phyloP scores from a whole-genome alignment of 2,888 invertebrate species.

The Chalcis sispes region DNA sequence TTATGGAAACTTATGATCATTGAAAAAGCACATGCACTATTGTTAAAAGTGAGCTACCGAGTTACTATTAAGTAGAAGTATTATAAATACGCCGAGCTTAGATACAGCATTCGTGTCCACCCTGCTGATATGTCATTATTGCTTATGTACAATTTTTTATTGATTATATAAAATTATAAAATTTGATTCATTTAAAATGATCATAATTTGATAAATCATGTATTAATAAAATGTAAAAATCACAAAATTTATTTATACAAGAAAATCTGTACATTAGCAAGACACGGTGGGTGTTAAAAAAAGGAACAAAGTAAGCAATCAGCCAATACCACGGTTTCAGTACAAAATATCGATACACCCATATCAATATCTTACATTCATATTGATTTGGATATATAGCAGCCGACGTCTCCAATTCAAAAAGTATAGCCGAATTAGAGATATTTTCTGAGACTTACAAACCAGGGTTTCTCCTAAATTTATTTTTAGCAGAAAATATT shows the following conservation, averaged over 20 bases:
- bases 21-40: conserved; percentile 74
- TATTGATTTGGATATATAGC: conserved; percentile 75
- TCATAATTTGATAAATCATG: conserved; percentile 1
- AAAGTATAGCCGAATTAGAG: conserved; percentile 59
- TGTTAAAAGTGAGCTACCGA: conserved; percentile 76
- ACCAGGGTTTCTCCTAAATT: neutral
- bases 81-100: conserved; percentile 74
- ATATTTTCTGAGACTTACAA: conserved; percentile 22
- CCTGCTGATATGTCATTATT: conserved; percentile 66
- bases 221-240: conserved; percentile 13
- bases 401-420: conserved; percentile 71
- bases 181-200: conserved; percentile 23
- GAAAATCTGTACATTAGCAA: conserved; percentile 60
- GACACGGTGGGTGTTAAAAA: conserved; percentile 63
- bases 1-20: conserved; percentile 66
- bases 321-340: conserved; percentile 75
- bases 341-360: conserved; percentile 73
- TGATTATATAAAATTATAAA: neutral
- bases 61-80: conserved; percentile 73
- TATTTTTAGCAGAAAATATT: conserved; percentile 12
- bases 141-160: conserved; percentile 59
- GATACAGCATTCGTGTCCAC: conserved; percentile 75
- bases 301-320: conserved; percentile 74
- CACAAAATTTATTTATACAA: too few relatives aligned
- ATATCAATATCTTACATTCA: conserved; percentile 73